Conservation (phyloP, 2,888 invertebrate genomes). For the Ischnura elegans region DNA sequence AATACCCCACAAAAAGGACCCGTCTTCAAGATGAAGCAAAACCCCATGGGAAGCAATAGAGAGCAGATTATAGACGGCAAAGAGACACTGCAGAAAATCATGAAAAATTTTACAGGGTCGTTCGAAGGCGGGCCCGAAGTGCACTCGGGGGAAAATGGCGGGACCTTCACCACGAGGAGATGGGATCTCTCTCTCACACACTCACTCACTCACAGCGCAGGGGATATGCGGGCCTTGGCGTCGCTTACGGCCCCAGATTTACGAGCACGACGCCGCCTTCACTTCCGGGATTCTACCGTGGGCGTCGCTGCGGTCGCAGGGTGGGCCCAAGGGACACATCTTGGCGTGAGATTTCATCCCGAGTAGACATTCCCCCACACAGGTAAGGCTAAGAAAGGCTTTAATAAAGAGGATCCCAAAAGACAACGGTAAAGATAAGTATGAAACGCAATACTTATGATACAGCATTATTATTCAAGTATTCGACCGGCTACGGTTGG, state of each 20-base stretch:
- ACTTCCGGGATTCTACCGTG: not conserved
- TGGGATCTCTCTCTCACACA: conserved; percentile 23
- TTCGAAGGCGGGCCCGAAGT: not conserved
- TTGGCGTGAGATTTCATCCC: not conserved
- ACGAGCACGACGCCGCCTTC: not conserved
- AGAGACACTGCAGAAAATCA: too few species aligned
- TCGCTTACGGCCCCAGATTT: not conserved
- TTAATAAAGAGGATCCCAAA: not conserved
- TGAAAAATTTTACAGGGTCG: too few species aligned
- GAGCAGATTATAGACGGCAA: too few species aligned
- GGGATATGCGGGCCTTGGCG: not conserved
- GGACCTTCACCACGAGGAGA: not conserved
- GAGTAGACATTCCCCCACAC: not conserved
- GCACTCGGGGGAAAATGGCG: not conserved
- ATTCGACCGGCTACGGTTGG: too few species aligned
- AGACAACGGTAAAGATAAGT: too few species aligned
- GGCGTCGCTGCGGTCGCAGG: not conserved
- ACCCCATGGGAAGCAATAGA: too few species aligned
- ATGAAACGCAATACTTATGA: too few species aligned
- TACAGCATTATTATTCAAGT: too few species aligned
- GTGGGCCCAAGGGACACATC: not conserved
- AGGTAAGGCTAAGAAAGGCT: not conserved
- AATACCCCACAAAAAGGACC: too few species aligned
- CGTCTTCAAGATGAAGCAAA: too few species aligned
- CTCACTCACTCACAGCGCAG: too few species aligned